Percentiles rank a stretch among this genome's conserved stretches.
phyloP scores from a whole-genome alignment of 2,113 vertebrate genomes.

The Lethenteron reissneri region DNA sequence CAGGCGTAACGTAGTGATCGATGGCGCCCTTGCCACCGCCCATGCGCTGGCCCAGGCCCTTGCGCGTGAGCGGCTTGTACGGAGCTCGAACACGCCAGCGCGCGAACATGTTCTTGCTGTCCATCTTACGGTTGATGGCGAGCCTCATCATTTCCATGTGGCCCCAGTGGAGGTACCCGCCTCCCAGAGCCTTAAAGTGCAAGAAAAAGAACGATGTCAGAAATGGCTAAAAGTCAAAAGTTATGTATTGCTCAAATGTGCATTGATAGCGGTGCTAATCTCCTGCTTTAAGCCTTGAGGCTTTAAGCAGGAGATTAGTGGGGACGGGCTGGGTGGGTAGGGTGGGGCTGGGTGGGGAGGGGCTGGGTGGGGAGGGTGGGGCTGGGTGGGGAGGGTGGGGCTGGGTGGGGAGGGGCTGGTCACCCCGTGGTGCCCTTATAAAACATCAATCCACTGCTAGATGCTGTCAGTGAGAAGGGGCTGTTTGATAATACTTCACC shows the following conservation, averaged over 20 bases:
- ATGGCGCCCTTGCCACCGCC: constrained; percentile 79
- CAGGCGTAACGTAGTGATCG: constrained; percentile 56
- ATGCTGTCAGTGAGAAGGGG: too few relatives aligned
- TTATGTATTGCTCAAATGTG: not conserved
- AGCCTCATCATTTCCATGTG: constrained; percentile 91
- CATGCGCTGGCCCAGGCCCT: constrained; percentile 75
- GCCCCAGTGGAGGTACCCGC: constrained; percentile 72
- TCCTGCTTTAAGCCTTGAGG: not conserved
- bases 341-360: too few relatives aligned
- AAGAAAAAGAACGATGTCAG: not conserved
- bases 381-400: too few relatives aligned
- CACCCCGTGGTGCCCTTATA: too few relatives aligned
- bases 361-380: too few relatives aligned
- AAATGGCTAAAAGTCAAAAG: not conserved
- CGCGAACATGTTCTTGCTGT: constrained; percentile 46
- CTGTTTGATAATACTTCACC: too few relatives aligned
- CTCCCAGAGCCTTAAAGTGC: constrained; percentile 43
- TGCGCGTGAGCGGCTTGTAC: constrained; percentile 49
- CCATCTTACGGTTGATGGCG: constrained; percentile 51
- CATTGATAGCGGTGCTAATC: not conserved
- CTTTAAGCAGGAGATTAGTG: too few relatives aligned
- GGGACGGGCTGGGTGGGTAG: too few relatives aligned
- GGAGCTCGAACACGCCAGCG: constrained; percentile 50
- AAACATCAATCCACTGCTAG: too few relatives aligned
- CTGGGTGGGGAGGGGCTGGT: too few relatives aligned